Percentiles rank a stretch among this genome's conserved stretches.
These are phyloP conservation scores for Apotomis betuletana DNA, from an alignment of 2,888 invertebrate species.

Conservation along the genomic window DNA sequence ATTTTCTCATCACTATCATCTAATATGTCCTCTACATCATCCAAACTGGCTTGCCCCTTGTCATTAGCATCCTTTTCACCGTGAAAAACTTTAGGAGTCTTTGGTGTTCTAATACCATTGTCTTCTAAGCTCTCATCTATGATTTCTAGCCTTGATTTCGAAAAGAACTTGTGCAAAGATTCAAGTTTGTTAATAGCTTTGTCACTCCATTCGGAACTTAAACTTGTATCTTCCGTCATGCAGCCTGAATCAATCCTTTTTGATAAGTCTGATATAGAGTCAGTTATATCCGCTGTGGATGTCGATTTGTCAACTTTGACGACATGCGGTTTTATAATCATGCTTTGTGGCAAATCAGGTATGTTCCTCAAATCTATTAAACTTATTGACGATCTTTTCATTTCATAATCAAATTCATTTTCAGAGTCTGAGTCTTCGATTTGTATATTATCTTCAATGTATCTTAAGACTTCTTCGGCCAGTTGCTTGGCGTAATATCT, in stretches of 20 bases:
- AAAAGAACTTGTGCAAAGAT: slow-evolving; percentile 74
- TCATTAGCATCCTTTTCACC: slow-evolving; percentile 46
- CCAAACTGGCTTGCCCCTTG: slow-evolving; percentile 74
- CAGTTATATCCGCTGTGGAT: slow-evolving; percentile 74
- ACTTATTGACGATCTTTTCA: slow-evolving; percentile 71
- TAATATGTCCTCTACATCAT: slow-evolving; percentile 75
- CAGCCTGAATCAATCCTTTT: slow-evolving; percentile 69
- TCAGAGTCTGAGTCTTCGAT: slow-evolving; percentile 61
- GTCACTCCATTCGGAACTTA: slow-evolving; percentile 67
- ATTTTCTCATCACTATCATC: slow-evolving; percentile 59
- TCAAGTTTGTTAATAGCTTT: slow-evolving; percentile 74
- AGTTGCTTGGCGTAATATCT: slow-evolving; percentile 57
- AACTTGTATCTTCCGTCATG: slow-evolving; percentile 73
- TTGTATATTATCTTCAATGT: slow-evolving; percentile 69
- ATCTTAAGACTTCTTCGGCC: slow-evolving; percentile 67
- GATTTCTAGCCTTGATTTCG: slow-evolving; percentile 74
- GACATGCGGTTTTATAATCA: slow-evolving; percentile 74
- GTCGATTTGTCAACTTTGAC: slow-evolving; percentile 73
- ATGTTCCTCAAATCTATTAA: slow-evolving; percentile 74
- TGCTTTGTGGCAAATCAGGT: slow-evolving; percentile 75
- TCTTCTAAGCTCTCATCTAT: slow-evolving; percentile 77
- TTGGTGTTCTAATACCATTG: slow-evolving; percentile 56
- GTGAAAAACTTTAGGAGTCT: slow-evolving; percentile 49
- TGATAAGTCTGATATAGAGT: slow-evolving; percentile 69
- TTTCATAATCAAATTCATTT: slow-evolving; percentile 71